phyloP scores from a whole-genome alignment of 2,113 vertebrate species.

The Toxotes chatareus region DNA sequence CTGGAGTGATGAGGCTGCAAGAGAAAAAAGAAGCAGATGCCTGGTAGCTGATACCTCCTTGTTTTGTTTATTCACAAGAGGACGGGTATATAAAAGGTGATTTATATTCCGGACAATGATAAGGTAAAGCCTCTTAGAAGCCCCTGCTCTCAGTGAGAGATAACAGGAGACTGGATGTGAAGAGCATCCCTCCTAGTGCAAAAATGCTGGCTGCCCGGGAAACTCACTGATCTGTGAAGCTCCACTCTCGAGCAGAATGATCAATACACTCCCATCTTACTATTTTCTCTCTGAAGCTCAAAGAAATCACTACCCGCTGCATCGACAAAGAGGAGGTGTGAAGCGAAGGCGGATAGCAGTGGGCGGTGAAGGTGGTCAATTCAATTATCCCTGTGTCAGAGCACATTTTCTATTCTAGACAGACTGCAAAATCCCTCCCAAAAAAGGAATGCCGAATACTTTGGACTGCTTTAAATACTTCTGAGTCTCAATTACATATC shows the following conservation, averaged over 20 bases:
- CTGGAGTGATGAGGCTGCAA: conserved; percentile 30
- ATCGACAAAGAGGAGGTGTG: conserved; percentile 60
- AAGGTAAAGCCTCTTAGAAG: conserved; percentile 69
- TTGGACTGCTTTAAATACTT: conserved; percentile 18
- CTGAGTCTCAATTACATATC: conserved; percentile 6
- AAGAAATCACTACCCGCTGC: conserved; percentile 69
- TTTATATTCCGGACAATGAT: conserved; percentile 75
- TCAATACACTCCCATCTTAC: conserved; percentile 79
- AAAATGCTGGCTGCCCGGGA: conserved; percentile 65
- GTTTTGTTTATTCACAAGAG: conserved; percentile 62
- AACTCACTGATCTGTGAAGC: conserved; percentile 73
- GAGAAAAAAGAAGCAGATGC: conserved; percentile 8
- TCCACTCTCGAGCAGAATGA: conserved; percentile 65
- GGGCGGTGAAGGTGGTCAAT: conserved; percentile 72
- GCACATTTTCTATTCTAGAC: conserved; percentile 62
- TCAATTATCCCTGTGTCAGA: conserved; percentile 76
- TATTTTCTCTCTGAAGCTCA: conserved; percentile 70
- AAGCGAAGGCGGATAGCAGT: conserved; percentile 55
- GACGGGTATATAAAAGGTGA: conserved; percentile 43
- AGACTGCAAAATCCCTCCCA: neutral
- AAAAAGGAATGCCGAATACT: conserved; percentile 15
- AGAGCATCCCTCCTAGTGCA: conserved; percentile 42
- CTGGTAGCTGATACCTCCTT: conserved; percentile 18
- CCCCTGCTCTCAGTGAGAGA: conserved; percentile 44
- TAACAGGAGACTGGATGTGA: conserved; percentile 65